Conservation (phyloP, 2,797 vertebrate species). For the Neosilurus hyrtlii region DNA sequence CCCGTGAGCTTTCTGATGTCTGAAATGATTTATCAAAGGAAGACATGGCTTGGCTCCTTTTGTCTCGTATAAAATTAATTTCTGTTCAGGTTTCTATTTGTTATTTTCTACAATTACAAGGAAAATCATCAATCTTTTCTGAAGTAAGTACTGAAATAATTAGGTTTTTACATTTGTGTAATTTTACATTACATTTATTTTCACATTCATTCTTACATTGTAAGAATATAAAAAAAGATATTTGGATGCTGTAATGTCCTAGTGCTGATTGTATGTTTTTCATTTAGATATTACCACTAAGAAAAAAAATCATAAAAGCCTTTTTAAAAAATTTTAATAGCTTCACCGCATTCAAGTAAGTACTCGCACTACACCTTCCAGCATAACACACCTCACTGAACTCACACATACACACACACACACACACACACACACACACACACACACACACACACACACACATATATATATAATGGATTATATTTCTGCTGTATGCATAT, state of each 20-base stretch:
- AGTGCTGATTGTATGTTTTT: not conserved
- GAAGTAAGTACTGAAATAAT: not conserved
- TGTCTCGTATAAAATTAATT: slow-evolving; percentile 19
- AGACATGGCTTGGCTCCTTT: not conserved
- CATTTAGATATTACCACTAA: not conserved
- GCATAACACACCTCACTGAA: too few species aligned
- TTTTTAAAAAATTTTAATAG: not conserved
- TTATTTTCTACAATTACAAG: slow-evolving; percentile 8
- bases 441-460: too few species aligned
- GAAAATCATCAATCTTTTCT: slow-evolving; percentile 29
- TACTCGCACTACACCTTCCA: too few species aligned
- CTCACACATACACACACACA: too few species aligned
- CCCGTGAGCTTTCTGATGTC: too few species aligned
- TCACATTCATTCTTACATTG: not conserved
- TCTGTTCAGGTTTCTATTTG: slow-evolving; percentile 25
- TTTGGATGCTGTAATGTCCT: not conserved
- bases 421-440: too few species aligned
- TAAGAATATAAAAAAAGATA: not conserved
- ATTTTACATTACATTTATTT: not conserved
- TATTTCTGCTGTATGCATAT: too few species aligned
- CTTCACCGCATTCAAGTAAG: too few species aligned
- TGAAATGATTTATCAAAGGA: slow-evolving; percentile 15
- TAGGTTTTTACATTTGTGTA: not conserved
- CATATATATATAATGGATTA: too few species aligned
- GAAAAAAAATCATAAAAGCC: not conserved